Conservation (phyloP, 2,888 invertebrate genomes). For the Xestia xanthographa region DNA sequence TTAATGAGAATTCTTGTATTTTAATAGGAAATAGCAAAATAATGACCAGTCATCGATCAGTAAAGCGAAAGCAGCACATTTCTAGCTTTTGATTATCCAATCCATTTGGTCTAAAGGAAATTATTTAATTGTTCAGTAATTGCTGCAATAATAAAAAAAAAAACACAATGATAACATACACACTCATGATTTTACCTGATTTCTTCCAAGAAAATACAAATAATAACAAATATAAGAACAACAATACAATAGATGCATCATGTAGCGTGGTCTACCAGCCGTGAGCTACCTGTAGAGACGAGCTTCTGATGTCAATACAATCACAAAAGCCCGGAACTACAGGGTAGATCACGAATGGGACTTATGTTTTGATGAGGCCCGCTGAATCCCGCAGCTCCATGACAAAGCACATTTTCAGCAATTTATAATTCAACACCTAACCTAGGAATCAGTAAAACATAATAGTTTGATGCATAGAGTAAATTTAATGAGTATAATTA, state of each 20-base stretch:
- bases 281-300: constrained; percentile 99
- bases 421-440: constrained; percentile 92
- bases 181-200: constrained; percentile 14
- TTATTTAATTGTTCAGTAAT: background rate
- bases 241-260: constrained; percentile 23
- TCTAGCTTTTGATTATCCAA: constrained; percentile 1
- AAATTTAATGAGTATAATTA: background rate
- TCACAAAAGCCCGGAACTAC: constrained; percentile 99
- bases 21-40: background rate
- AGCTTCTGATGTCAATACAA: constrained; percentile 98
- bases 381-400: constrained; percentile 33
- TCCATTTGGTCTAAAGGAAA: background rate
- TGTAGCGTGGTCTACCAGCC: constrained; percentile 96
- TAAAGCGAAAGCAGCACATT: background rate
- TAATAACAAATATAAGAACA: background rate
- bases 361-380: constrained; percentile 14
- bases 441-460: constrained; percentile 56
- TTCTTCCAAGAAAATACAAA: background rate
- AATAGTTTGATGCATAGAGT: constrained; percentile 1
- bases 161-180: background rate
- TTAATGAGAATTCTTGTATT: background rate
- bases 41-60: background rate
- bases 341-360: constrained; percentile 98
- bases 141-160: background rate
- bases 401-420: background rate